These are phyloP conservation scores for Pristionchus mayeri DNA, from an alignment of 2,888 invertebrate species.

Conservation along the genomic window DNA sequence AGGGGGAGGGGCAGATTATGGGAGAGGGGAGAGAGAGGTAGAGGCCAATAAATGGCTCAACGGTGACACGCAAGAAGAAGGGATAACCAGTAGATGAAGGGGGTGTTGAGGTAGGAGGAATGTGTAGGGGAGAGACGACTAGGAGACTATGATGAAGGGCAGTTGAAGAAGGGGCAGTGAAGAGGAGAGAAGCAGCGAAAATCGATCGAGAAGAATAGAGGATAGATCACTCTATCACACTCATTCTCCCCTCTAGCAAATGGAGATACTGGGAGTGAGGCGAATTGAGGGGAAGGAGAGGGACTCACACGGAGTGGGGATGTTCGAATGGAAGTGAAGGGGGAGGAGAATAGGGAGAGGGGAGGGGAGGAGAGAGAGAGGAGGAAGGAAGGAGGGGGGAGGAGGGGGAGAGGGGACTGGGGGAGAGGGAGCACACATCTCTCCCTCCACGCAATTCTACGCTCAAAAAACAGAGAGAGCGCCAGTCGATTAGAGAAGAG, in stretches of 20 bases:
- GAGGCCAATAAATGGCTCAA: background rate
- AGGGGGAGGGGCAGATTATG: constrained; percentile 14
- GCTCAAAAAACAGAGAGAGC: background rate
- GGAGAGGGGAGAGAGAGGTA: background rate
- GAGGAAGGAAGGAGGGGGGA: background rate
- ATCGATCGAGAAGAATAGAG: background rate
- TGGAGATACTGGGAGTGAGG: background rate
- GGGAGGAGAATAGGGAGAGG: background rate
- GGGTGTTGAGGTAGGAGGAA: background rate
- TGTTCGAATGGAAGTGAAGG: constrained; percentile 16
- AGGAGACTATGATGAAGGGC: background rate
- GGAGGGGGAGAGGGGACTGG: background rate
- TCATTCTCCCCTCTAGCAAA: background rate
- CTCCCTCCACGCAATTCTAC: background rate
- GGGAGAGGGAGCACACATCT: background rate
- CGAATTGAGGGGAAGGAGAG: background rate
- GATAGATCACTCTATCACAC: background rate
- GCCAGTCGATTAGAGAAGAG: background rate
- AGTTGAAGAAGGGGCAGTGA: background rate
- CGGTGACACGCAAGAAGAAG: background rate
- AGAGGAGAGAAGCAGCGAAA: background rate
- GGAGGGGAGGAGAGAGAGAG: background rate
- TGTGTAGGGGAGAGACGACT: constrained; percentile 10
- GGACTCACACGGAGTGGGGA: background rate
- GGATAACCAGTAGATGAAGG: background rate